phyloP scores from a whole-genome alignment of 2,797 vertebrate genomes.

The Peromyscus eremicus region DNA sequence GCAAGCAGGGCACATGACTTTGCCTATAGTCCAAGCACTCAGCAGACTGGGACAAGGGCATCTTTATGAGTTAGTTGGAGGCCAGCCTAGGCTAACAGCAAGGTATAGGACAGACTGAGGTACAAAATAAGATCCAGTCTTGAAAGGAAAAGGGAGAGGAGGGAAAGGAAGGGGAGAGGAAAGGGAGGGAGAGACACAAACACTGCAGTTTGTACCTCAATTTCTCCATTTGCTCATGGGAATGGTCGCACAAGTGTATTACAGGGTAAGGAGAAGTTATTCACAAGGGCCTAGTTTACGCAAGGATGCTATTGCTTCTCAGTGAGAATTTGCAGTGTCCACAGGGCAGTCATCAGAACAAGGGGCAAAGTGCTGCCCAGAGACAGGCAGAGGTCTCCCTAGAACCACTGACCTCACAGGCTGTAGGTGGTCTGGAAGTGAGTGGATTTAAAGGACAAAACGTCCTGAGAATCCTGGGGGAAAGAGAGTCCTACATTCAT shows the following conservation, averaged over 20 bases:
- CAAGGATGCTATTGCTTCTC: accelerated
- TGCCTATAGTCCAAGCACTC: neutral
- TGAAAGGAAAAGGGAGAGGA: neutral
- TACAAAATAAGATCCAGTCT: neutral
- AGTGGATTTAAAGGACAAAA: constrained; percentile 1
- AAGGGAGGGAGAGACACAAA: neutral
- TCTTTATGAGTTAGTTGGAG: neutral
- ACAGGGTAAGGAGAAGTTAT: neutral
- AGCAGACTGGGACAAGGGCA: neutral
- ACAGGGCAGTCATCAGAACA: neutral
- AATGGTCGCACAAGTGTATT: accelerated
- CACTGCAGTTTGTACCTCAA: neutral
- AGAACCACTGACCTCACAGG: neutral
- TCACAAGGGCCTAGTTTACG: accelerated
- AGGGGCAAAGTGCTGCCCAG: accelerated
- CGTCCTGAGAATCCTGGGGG: accelerated
- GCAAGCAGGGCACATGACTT: neutral
- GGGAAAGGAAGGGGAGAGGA: neutral
- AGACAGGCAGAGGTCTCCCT: accelerated
- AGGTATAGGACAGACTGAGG: neutral
- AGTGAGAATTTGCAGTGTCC: accelerated
- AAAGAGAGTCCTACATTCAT: neutral
- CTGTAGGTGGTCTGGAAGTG: constrained; percentile 18
- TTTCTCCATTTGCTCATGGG: neutral
- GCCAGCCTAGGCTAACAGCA: neutral